Percentiles rank a stretch among this genome's conserved stretches.
phyloP scores from a whole-genome alignment of 1,140 invertebrate genomes.

The Tetramorium parvispinum region DNA sequence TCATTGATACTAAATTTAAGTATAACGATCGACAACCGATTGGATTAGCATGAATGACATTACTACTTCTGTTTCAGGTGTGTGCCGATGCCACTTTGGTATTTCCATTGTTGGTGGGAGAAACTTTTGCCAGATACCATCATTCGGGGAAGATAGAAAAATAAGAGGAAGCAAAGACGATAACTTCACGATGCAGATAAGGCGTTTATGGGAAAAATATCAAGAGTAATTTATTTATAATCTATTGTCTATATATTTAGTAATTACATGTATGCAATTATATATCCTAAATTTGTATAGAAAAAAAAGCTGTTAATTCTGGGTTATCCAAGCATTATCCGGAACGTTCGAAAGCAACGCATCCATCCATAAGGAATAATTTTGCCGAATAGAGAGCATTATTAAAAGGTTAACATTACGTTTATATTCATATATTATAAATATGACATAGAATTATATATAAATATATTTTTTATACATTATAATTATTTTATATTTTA shows the following conservation, averaged over 20 bases:
- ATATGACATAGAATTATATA: no score
- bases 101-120: conserved; percentile 97
- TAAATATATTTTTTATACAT: no score
- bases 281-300: not conserved
- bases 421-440: no score
- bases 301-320: not conserved
- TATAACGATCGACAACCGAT: not conserved
- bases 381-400: not conserved
- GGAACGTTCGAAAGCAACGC: not conserved
- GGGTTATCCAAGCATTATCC: not conserved
- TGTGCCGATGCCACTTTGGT: conserved; percentile 98
- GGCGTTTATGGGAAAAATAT: conserved; percentile 66
- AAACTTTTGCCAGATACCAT: conserved; percentile 95
- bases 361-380: not conserved
- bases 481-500: no score
- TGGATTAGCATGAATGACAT: conserved; percentile 27
- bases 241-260: not conserved
- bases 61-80: conserved; percentile 86
- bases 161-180: conserved; percentile 68
- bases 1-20: not conserved
- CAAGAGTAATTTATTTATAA: not conserved
- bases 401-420: no score
- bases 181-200: conserved; percentile 49
- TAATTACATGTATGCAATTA: not conserved
- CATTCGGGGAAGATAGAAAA: conserved; percentile 59